Base-by-base conservation (phyloP, 2,888 invertebrate species). In the Ornithoptera alexandrae region DNA sequence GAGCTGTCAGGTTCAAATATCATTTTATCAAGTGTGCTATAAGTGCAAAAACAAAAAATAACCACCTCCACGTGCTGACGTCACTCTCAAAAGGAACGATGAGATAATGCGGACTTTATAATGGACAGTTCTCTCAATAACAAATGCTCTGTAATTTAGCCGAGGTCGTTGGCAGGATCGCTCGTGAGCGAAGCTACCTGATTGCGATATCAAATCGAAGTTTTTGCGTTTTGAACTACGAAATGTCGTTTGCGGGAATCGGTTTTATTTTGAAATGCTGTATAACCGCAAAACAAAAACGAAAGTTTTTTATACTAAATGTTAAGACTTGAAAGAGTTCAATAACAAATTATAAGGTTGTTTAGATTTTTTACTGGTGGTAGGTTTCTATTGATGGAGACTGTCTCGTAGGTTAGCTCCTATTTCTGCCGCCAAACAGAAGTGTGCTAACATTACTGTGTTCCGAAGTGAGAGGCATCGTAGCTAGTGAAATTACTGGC, bases 51-150 rank as follows among this genome's bases (percentile, higher is more conserved):
- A 46, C 46, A 46, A 12, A 70, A 70, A 70, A 67, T 58, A 67
- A 63, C 42, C 63, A 67, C 42, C 70, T 70, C 39, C 70, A 12
- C 62, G 69, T 17, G 74, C 65, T 88, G 84, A 84, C 85, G 86
- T 86, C 86, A 86, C 72, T 67, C 64, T 71, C 70, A 70, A 75
- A 79, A 73, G 74, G 75, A 75, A 75, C 76, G 80, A 79, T 87
- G 86, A 87, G 81, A 84, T 88, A 87, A 88, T 80, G 75, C 67
- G 61, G 67, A 67, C 64, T 67, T 71, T 67, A 67, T 71, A 71
- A 71, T 71, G 70, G 70, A 71, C 70, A 71, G 70, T 24, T 56
- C 65, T 57, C 57, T 67, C 67, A 71, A 67, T 71, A 71, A 71
- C 70, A 71, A 71, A 71, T 67, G 70, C 67, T 57, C 64, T 64